A percentile compares a stretch with the other conserved stretches of the same genome.
Evolutionary conservation across 37 sponge, comb jelly and placozoan species (phyloP).

Genomic region (Spongia lamella): DNA sequence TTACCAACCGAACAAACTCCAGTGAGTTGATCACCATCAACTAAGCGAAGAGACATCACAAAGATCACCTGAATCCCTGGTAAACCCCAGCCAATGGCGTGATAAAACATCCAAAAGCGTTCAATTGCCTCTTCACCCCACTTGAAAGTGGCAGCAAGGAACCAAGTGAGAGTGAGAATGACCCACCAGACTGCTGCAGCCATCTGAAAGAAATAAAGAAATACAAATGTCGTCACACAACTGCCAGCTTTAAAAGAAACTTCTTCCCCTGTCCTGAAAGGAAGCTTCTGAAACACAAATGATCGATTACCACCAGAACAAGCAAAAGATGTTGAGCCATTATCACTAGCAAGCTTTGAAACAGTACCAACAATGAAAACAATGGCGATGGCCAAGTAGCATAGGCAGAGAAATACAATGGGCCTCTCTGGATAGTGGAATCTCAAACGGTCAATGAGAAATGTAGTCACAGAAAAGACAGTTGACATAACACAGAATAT

Average conservation of each 20-base stretch:
- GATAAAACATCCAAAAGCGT: conserved; percentile 74
- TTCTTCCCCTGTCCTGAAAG: conserved; percentile 14
- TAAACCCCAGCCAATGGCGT: conserved; percentile 81
- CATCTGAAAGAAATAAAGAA: conserved; percentile 82
- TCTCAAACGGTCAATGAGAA: conserved; percentile 77
- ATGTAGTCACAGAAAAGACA: conserved; percentile 81
- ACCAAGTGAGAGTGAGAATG: conserved; percentile 90
- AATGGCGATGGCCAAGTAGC: conserved; percentile 78
- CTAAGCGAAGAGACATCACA: conserved; percentile 51
- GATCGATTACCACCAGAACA: conserved; percentile 28
- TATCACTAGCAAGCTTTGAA: conserved; percentile 51
- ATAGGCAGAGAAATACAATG: conserved; percentile 77
- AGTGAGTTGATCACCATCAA: conserved; percentile 85
- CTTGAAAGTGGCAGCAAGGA: conserved; percentile 89
- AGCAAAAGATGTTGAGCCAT: conserved; percentile 28
- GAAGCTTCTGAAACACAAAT: conserved; percentile 69
- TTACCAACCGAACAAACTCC: conserved; percentile 81
- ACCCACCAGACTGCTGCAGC: conserved; percentile 85
- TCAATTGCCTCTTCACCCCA: conserved; percentile 95
- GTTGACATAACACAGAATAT: conserved; percentile 74
- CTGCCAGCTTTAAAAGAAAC: conserved; percentile 49
- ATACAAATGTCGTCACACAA: conserved; percentile 75
- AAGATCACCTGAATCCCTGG: conserved; percentile 72
- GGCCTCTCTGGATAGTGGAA: conserved; percentile 95
- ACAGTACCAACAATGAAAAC: conserved; percentile 75